Conservation (phyloP, 2,888 invertebrate species). For the Pecten maximus region DNA sequence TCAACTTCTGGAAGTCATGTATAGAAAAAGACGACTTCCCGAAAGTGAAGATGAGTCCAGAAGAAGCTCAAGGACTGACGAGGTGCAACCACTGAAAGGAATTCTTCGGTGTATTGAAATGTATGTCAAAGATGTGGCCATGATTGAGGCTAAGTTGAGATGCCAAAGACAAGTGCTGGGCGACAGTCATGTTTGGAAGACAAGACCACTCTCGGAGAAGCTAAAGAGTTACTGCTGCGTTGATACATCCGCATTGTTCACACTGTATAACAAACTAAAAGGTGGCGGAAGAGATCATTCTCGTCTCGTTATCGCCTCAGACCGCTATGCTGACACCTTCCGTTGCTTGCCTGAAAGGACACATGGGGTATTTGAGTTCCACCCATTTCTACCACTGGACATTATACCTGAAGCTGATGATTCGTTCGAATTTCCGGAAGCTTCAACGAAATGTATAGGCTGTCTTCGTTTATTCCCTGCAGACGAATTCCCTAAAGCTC, state of each 20-base stretch:
- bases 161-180: neutral
- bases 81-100: neutral
- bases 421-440: neutral
- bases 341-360: neutral
- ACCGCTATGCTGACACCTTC: neutral
- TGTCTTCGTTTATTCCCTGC: neutral
- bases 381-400: neutral
- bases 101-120: neutral
- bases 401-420: neutral
- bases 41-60: neutral
- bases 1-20: neutral
- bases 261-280: neutral
- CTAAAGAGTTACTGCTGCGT: constrained; percentile 11
- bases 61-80: neutral
- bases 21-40: neutral
- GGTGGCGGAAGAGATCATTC: neutral
- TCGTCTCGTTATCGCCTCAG: neutral
- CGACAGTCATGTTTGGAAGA: constrained; percentile 18
- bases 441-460: neutral
- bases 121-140: neutral
- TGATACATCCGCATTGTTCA: neutral
- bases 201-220: neutral
- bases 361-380: neutral
- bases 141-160: neutral
- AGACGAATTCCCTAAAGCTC: neutral